Conservation (phyloP, 2,888 invertebrate genomes). For the Flexamia atlantica region DNA sequence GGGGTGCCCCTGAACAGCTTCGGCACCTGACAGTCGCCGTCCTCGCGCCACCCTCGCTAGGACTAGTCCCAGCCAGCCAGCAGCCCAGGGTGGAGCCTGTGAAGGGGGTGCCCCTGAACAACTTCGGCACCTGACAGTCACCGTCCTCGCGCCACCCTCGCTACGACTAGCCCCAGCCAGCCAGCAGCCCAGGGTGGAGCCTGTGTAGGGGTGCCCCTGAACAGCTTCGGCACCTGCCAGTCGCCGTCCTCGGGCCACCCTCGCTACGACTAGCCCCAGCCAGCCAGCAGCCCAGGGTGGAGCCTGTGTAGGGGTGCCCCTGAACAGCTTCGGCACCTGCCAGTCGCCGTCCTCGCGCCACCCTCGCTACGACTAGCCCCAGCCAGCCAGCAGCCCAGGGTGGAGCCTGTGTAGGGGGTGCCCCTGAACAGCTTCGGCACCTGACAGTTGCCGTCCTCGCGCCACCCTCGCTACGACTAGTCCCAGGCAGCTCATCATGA, state of each 20-base stretch:
- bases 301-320: background rate
- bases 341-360: background rate
- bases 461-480: slow-evolving; percentile 59
- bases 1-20: slow-evolving; percentile 59
- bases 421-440: slow-evolving; percentile 60
- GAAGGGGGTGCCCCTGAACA: no score
- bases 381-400: background rate
- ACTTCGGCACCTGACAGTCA: no score
- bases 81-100: no score
- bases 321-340: background rate
- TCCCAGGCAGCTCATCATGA: no score
- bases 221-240: background rate
- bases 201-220: background rate
- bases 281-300: background rate
- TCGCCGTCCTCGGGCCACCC: no score
- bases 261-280: background rate
- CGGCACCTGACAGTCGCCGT: slow-evolving; percentile 65
- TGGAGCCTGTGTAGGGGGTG: slow-evolving; percentile 65
- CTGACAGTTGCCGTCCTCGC: slow-evolving; percentile 66
- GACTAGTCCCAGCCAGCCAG: no score
- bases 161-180: background rate
- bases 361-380: background rate
- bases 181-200: background rate
- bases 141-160: background rate
- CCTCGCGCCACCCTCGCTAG: no score